Percentiles rank a stretch among this genome's conserved stretches.
phyloP scores from a whole-genome alignment of 2,888 invertebrate genomes.

The Lepidocyrtoides sp. region DNA sequence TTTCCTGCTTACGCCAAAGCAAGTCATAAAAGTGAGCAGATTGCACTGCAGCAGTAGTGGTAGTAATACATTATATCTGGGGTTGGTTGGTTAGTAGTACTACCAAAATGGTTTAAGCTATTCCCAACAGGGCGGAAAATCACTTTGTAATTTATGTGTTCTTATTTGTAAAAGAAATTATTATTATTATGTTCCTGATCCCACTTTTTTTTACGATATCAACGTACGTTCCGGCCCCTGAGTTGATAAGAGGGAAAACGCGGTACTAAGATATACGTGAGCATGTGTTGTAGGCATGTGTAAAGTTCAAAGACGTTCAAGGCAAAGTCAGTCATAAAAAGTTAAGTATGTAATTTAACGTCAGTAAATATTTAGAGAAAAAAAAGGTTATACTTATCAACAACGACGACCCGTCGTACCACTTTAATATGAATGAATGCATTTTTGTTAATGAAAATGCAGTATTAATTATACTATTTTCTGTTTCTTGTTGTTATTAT shows the following conservation, averaged over 20 bases:
- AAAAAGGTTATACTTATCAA: too few relatives aligned
- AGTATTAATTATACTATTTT: too few relatives aligned
- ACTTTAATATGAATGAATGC: too few relatives aligned
- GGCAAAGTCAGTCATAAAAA: conserved; percentile 26
- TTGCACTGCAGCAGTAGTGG: not conserved
- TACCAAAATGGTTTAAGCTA: not conserved
- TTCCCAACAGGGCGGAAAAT: conserved; percentile 40
- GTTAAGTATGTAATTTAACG: not conserved
- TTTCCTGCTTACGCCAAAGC: not conserved
- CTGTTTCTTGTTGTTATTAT: too few relatives aligned
- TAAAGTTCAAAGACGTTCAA: conserved; percentile 55
- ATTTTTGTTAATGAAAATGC: too few relatives aligned
- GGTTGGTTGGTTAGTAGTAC: not conserved
- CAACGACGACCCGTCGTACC: too few relatives aligned
- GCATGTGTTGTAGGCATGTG: not conserved
- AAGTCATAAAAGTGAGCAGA: not conserved
- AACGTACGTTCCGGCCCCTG: conserved; percentile 35
- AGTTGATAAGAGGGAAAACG: conserved; percentile 1
- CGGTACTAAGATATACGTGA: not conserved
- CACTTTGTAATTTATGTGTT: conserved; percentile 35
- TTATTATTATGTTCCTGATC: conserved; percentile 35
- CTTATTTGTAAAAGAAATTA: conserved; percentile 21
- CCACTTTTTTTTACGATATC: conserved; percentile 32
- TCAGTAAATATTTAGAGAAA: not conserved
- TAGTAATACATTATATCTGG: too few relatives aligned